Conservation (phyloP, 2,797 vertebrate species). For the Lates japonicus region DNA sequence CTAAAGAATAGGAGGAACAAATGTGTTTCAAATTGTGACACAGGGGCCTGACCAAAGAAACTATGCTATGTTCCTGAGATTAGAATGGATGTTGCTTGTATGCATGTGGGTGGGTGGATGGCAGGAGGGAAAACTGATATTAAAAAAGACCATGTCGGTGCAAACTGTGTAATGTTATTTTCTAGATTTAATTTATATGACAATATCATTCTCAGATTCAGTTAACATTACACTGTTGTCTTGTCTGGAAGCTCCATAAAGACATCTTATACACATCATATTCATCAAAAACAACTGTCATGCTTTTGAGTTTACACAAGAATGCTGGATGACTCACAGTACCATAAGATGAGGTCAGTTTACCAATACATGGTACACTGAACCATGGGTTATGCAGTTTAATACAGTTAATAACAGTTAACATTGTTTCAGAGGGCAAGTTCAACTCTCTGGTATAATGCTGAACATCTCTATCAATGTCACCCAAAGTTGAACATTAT, state of each 20-base stretch:
- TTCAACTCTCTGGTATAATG: too few species aligned
- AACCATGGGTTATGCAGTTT: too few species aligned
- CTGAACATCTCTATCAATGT: too few species aligned
- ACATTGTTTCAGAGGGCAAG: too few species aligned
- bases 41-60: background rate
- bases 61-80: background rate
- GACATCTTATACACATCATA: conserved; percentile 7
- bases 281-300: background rate
- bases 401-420: too few species aligned
- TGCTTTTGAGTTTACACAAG: background rate
- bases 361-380: background rate
- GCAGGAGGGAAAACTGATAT: background rate
- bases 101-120: background rate
- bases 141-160: background rate
- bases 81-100: background rate
- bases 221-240: background rate
- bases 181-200: background rate
- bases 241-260: background rate
- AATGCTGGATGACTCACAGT: background rate
- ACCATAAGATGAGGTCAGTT: background rate
- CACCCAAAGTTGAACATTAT: too few species aligned
- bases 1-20: too few species aligned
- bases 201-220: background rate
- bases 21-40: too few species aligned
- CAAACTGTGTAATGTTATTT: background rate